A percentile compares a stretch with the other conserved stretches of the same genome.
phyloP scores from a whole-genome alignment of 2,888 invertebrate species.

The Tupiocoris notatus region DNA sequence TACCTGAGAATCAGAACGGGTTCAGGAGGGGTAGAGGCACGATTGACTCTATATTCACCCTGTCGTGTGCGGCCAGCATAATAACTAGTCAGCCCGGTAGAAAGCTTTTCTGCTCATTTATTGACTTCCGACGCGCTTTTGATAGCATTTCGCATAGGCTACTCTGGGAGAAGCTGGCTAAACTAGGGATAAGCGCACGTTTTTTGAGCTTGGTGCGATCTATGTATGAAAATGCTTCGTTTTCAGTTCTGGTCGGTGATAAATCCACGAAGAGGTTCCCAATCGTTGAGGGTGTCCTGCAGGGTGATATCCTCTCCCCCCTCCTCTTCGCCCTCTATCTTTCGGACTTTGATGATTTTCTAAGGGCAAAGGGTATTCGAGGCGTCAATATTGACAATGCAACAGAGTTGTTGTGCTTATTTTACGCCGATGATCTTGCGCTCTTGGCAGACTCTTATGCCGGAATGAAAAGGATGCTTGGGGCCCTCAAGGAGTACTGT shows the following conservation, averaged over 20 bases:
- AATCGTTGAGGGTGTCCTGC: background rate
- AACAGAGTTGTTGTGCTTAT: background rate
- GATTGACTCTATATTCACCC: background rate
- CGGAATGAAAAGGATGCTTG: background rate
- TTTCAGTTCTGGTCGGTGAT: background rate
- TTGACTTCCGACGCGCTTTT: conserved; percentile 21
- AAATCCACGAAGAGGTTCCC: background rate
- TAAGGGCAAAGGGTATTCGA: background rate
- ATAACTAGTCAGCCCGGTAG: background rate
- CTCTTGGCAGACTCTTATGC: background rate
- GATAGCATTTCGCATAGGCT: background rate
- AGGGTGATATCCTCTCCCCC: conserved; percentile 12
- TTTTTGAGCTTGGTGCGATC: conserved; percentile 1
- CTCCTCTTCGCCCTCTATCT: conserved; percentile 12
- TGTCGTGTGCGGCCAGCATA: background rate
- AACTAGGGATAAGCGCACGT: background rate
- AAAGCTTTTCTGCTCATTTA: background rate
- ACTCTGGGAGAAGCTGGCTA: background rate
- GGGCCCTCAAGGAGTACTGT: conserved; percentile 2
- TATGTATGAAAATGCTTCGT: background rate
- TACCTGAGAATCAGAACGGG: conserved; percentile 18
- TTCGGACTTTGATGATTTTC: conserved; percentile 3
- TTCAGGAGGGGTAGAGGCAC: conserved; percentile 3
- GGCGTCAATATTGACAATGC: background rate
- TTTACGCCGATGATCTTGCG: conserved; percentile 9